A percentile compares a stretch with the other conserved stretches of the same genome.
Evolutionary conservation across 1,140 invertebrate species (phyloP).

Genomic region (Drosophila varians): DNA sequence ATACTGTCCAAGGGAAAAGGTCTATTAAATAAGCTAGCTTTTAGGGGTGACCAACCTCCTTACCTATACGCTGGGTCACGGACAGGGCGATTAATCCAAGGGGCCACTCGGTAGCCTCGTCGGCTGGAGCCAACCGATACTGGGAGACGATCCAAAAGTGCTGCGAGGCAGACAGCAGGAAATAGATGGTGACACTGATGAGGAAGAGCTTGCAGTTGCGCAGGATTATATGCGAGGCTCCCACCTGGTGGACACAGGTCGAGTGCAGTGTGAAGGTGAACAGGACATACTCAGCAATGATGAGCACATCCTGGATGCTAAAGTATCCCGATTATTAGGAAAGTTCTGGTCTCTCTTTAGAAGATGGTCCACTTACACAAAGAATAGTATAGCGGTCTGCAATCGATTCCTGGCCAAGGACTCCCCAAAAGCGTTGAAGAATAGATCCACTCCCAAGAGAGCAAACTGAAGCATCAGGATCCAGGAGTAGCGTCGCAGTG

Average conservation of each 20-base stretch:
- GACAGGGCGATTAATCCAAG: constrained; percentile 57
- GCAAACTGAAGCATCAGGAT: constrained; percentile 64
- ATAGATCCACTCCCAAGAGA: constrained; percentile 62
- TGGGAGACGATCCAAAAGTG: constrained; percentile 84
- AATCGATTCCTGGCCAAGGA: constrained; percentile 56
- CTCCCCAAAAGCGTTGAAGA: constrained; percentile 76
- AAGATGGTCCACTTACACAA: constrained; percentile 73
- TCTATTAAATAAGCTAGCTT: background rate
- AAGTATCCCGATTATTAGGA: background rate
- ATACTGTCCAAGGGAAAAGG: constrained; percentile 85
- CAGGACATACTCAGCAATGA: constrained; percentile 87
- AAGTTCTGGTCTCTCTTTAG: background rate
- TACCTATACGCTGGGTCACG: constrained; percentile 70
- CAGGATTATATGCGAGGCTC: constrained; percentile 87
- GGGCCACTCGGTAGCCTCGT: constrained; percentile 49
- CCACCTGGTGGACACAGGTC: constrained; percentile 90
- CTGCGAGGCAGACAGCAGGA: constrained; percentile 83
- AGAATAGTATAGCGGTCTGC: constrained; percentile 71
- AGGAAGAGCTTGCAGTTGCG: constrained; percentile 86
- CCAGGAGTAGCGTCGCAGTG: constrained; percentile 70
- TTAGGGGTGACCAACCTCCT: background rate
- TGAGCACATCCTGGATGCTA: constrained; percentile 88
- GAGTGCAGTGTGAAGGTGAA: constrained; percentile 88
- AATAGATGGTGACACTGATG: constrained; percentile 84
- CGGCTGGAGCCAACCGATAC: constrained; percentile 31